These are phyloP conservation scores for Lanius ludovicianus DNA, from an alignment of 2,113 vertebrate species.

Conservation along the genomic window DNA sequence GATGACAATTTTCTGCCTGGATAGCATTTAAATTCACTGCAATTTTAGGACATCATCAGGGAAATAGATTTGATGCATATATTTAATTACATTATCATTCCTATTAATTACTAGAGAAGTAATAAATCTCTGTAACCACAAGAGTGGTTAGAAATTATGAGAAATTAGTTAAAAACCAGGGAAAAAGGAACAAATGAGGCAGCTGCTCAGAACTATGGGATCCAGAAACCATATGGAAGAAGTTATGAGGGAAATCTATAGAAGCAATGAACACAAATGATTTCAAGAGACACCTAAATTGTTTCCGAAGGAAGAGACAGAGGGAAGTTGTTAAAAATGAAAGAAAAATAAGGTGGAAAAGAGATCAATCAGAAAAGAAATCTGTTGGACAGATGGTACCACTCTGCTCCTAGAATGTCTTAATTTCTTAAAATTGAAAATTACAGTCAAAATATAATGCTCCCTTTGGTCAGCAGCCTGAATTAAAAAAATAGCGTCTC, in stretches of 20 bases:
- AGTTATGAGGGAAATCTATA: constrained; percentile 27
- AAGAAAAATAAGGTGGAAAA: constrained; percentile 21
- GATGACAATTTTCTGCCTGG: neutral
- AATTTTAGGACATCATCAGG: neutral
- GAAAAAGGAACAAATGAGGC: neutral
- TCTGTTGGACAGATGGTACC: constrained; percentile 43
- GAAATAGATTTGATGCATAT: neutral
- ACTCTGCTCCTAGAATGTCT: constrained; percentile 6
- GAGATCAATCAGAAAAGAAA: constrained; percentile 50
- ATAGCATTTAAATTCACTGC: neutral
- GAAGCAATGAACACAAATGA: constrained; percentile 20
- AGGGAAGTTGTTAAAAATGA: constrained; percentile 27
- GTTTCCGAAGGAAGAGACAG: neutral
- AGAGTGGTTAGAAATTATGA: neutral
- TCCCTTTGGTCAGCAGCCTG: neutral
- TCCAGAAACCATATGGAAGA: constrained; percentile 56
- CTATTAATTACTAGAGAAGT: neutral
- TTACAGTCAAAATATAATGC: neutral
- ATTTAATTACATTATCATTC: neutral
- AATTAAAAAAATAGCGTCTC: neutral
- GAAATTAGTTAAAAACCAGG: constrained; percentile 10
- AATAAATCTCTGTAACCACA: neutral
- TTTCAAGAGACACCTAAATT: constrained; percentile 56
- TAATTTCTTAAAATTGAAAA: constrained; percentile 14
- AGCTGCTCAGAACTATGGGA: constrained; percentile 2